Conservation (phyloP, 2,888 invertebrate species). For the Sicus ferrugineus region DNA sequence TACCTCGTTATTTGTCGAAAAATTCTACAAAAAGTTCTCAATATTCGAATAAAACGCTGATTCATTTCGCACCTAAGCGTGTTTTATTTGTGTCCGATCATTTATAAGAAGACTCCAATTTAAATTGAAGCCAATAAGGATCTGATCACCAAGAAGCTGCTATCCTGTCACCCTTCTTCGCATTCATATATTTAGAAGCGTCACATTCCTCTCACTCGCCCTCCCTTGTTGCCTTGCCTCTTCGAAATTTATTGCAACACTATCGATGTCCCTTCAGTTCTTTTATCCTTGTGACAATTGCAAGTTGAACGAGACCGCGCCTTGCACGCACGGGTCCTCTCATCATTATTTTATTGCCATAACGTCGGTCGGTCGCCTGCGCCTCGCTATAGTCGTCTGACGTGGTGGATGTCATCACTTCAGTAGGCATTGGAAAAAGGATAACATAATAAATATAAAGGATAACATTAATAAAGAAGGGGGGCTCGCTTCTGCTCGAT, state of each 20-base stretch:
- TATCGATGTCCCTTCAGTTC: not conserved
- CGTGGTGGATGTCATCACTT: not conserved
- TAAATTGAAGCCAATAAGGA: too few relatives aligned
- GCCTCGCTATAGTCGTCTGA: not conserved
- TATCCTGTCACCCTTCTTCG: not conserved
- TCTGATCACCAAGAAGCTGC: too few relatives aligned
- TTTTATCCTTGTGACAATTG: not conserved
- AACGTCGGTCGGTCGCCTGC: not conserved
- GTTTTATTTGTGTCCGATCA: too few relatives aligned
- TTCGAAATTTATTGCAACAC: not conserved
- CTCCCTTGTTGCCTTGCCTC: not conserved
- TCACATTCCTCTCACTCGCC: too few relatives aligned
- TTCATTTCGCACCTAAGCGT: too few relatives aligned
- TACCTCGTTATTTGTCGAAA: too few relatives aligned
- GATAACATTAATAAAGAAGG: conserved; percentile 24
- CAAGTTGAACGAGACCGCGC: not conserved
- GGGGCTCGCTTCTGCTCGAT: not conserved
- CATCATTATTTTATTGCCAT: not conserved
- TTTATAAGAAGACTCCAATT: too few relatives aligned
- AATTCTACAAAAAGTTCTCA: too few relatives aligned
- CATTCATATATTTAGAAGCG: too few relatives aligned
- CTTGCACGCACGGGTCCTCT: not conserved
- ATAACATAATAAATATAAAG: conserved; percentile 27
- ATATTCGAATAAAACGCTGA: too few relatives aligned
- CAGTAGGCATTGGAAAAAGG: not conserved